Percentiles rank a stretch among this genome's conserved stretches.
Evolutionary conservation across 2,113 vertebrate species (phyloP).

Genomic region (Gnathonemus echidnorhynchus): DNA sequence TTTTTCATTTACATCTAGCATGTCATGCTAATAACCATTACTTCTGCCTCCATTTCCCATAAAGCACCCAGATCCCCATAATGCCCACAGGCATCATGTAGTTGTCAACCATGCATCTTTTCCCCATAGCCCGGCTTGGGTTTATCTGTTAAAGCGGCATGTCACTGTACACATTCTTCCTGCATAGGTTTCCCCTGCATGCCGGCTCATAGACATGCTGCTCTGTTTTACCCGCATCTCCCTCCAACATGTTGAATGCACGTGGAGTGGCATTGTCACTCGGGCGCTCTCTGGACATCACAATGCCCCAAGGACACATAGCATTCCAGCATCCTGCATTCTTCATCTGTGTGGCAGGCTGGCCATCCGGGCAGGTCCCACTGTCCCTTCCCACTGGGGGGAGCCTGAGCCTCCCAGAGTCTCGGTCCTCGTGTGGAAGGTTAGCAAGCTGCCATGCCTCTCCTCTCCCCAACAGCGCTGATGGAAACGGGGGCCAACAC

Average conservation of each 20-base stretch:
- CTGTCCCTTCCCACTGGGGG: background rate
- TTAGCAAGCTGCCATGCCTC: background rate
- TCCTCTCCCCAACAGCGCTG: background rate
- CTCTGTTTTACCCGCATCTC: conserved; percentile 36
- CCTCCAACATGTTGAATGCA: conserved; percentile 10
- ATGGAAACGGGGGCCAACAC: background rate
- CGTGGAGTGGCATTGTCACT: background rate
- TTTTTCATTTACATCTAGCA: background rate
- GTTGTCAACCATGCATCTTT: background rate
- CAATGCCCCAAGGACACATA: background rate
- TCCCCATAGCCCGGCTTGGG: background rate
- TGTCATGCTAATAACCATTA: background rate
- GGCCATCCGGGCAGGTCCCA: background rate
- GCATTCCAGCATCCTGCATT: background rate
- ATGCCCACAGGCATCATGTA: background rate
- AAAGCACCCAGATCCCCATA: background rate
- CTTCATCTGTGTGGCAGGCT: background rate
- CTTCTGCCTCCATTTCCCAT: background rate
- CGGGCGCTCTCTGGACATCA: background rate
- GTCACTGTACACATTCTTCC: background rate
- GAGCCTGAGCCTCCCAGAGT: background rate
- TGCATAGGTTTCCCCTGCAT: no score
- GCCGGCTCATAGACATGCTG: background rate
- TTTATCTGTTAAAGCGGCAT: background rate
- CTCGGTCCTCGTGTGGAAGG: background rate